These are phyloP conservation scores for Tympanoctomys barrerae DNA, from an alignment of 2,797 vertebrate species.

Conservation along the genomic window DNA sequence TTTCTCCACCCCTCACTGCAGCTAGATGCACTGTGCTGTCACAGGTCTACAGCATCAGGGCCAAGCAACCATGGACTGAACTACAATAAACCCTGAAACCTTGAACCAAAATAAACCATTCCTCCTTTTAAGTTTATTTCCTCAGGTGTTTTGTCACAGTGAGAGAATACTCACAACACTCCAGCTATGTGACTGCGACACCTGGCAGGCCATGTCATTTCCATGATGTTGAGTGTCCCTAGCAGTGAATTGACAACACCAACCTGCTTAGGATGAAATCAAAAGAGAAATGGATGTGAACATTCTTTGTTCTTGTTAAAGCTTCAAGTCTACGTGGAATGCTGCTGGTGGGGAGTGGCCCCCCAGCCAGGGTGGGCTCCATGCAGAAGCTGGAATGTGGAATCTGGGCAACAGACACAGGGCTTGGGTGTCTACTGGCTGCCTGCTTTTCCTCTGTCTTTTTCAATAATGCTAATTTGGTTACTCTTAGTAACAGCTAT, in stretches of 20 bases:
- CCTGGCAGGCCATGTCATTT: not conserved
- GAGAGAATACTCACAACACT: not conserved
- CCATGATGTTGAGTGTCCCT: not conserved
- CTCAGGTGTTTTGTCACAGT: not conserved
- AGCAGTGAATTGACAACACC: not conserved
- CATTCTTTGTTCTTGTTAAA: constrained; percentile 17
- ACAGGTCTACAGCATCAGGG: not conserved
- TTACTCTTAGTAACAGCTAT: constrained; percentile 84
- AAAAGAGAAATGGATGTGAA: not conserved
- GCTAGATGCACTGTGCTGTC: not conserved
- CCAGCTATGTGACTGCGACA: not conserved
- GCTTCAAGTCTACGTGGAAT: not conserved
- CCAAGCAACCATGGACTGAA: not conserved
- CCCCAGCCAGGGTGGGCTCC: not conserved
- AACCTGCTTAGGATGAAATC: not conserved
- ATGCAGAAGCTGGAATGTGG: not conserved
- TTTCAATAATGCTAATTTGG: constrained; percentile 84
- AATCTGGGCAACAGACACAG: not conserved
- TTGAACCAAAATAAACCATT: not conserved
- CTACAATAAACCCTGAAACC: not conserved
- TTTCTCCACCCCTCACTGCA: not conserved
- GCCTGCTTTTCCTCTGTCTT: constrained; percentile 79
- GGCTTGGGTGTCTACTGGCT: constrained; percentile 4
- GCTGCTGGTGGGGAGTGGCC: not conserved
- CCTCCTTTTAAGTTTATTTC: not conserved